Percentiles rank a stretch among this genome's conserved stretches.
phyloP scores from a whole-genome alignment of 2,888 invertebrate species.

The Tetranychus piercei region DNA sequence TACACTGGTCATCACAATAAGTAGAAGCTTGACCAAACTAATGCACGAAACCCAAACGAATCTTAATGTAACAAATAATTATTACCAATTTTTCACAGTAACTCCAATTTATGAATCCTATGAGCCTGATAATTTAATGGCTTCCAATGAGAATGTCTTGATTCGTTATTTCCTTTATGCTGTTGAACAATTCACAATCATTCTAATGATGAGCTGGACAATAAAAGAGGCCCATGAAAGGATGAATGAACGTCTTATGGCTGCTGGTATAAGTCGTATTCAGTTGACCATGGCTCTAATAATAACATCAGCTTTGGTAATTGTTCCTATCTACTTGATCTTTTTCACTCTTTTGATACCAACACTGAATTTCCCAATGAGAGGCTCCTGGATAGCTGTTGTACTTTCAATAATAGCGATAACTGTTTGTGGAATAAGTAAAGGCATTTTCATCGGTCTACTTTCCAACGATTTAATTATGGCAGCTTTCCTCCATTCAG shows the following conservation, averaged over 20 bases:
- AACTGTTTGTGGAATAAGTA: neutral
- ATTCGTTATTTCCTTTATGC: constrained; percentile 5
- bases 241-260: constrained; percentile 8
- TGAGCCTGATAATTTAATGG: neutral
- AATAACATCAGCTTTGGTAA: neutral
- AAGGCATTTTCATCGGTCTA: neutral
- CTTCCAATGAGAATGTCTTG: neutral
- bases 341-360: neutral
- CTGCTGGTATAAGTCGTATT: neutral
- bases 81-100: neutral
- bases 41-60: neutral
- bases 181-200: constrained; percentile 2
- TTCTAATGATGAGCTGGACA: constrained; percentile 5
- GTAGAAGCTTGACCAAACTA: neutral
- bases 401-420: neutral
- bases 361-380: neutral
- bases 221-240: neutral
- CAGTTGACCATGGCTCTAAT: neutral
- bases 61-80: neutral
- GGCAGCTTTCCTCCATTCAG: neutral
- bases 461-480: neutral
- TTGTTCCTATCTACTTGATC: neutral
- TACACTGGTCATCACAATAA: neutral
- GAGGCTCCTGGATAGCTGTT: neutral
- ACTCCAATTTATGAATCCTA: neutral